Evolutionary conservation across 2,888 invertebrate genomes (phyloP), one percentile per base, ranked within the genome.

Genomic region (Brachylomia viminalis): DNA sequence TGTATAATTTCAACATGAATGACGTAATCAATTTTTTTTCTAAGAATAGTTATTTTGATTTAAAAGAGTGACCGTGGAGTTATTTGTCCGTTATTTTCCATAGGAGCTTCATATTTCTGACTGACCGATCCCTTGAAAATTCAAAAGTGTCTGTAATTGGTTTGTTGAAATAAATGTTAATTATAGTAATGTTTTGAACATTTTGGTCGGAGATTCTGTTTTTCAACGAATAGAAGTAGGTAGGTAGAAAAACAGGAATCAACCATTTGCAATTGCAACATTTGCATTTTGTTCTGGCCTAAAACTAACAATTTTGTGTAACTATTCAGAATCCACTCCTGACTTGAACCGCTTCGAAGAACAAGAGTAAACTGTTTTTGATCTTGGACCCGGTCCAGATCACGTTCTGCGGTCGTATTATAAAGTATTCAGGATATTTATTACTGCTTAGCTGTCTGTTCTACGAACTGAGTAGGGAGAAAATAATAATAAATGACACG

Each of bases 361-460:
- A 76, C 73, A 73, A 76, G 71, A 84, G 79, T 74, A 74, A 79
- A 82, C 73, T 65, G 61, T 79, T 76, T 74, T 64, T 67, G 42
- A 74, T 71, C 72, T 87, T 87, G 88, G 88, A 77, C 71, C 2
- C 0, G 8, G 69, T 78, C 88, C 85, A 88, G 81, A 79, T 85
- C 83, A 80, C 83, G 88, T 88, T 54, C 67, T 62, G 83, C 33
- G 75, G 83, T 70, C 62, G 66, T 74, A 81, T 88, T 80, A 80
- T 85, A 85, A 87, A 87, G 75, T 82, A 86, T 84, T 86, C 80
- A 70, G 56, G 33, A 82, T 84, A 82, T 81, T 86, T 82, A 86
- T 79, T 45, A 82, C 79, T 83, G 86, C 72, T 85, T 52, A 61
- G 59, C 67, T 75, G 62, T 38, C 77, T 73, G 42, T 74, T 59